Evolutionary conservation across 2,113 vertebrate species (phyloP), one percentile per base, ranked within the genome.

Genomic region (Heteronetta atricapilla): DNA sequence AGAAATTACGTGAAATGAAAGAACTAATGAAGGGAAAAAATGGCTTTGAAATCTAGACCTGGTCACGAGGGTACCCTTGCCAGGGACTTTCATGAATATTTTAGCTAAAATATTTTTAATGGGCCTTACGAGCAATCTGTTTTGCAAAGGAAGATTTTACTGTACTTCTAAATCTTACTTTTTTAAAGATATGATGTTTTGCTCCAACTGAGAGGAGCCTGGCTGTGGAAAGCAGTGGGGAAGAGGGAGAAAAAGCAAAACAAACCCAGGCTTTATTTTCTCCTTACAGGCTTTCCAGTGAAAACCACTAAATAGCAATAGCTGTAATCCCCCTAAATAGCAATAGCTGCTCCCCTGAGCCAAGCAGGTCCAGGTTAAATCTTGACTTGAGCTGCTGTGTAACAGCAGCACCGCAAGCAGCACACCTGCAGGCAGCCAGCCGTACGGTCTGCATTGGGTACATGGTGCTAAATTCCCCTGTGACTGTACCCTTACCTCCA

Each of bases 1-100:
- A 91, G 86, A 92, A 48, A 62, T 14, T 34, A 10, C 31, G 7
- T 21, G 25, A 77, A 96, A 90, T 26, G 10, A 33, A 86, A 50
- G 46, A 91, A 74, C 55, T 90, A 95, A 92, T 80, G 75, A 95
- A 86, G 46, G 42, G 78, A 90, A 82, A 68, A 91, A 50, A 52
- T 18, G 42, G 62, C 66, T 76, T 58, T 78, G 48, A 72, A 62
- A 79, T 75, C 69, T 68, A 87, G 83, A 50, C 38, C 18, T 73
- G 33, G 42, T 40, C 66, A 81, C 33, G 63, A 64, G 13, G 4
- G 11, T 42, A 33, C 36, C 36, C 60, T 84, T 94, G 34, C 46
- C 52, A 72, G 38, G 14, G 17, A 66, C 33, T 34, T 84, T 90
- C 56, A 74, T 78, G 26, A 69, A 62, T 88, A 76, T 72, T 90